Evolutionary conservation across 2,888 invertebrate genomes (phyloP), one percentile per base, ranked within the genome.

Genomic region (Dusona sp.): DNA sequence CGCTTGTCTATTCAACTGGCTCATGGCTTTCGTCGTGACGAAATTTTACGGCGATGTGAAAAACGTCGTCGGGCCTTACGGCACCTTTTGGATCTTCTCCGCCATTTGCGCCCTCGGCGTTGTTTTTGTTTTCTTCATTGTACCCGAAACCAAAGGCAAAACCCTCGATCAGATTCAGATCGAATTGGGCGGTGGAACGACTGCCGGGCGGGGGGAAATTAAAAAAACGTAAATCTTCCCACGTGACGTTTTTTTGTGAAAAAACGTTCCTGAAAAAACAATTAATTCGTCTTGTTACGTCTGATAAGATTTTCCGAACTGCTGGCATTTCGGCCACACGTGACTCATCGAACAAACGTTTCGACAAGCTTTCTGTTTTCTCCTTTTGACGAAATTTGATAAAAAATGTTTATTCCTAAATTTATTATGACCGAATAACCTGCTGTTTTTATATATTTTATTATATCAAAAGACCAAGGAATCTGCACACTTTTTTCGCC

Each of bases 1-100:
- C 36, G 97, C 97, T 1, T 97, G 97, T 33, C 96, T 98, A 0
- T 95, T 97, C 75, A 98, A 98, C 93, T 98, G 98, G 98, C 93
- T 97, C 22, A 95, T 97, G 89, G 97, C 97, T 65, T 98, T 98
- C 93, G 91, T 97, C 0, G 97, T 98, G 0, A 98, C 98, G 0
- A 97, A 97, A 90, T 96, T 96, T 38, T 98, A 97, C 89, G 94
- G 94, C 54, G 95, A 96, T 38, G 90, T 97, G 77, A 96, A 95
- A 67, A 79, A 86, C 0, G 92, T 95, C 0, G 94, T 97, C 36
- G 96, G 96, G 0, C 92, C 94, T 0, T 96, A 96, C 54, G 95
- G 95, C 86, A 96, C 97, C 42, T 98, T 97, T 93, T 97, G 97
- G 96, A 93, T 97, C 61, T 98, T 97, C 91, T 95, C 97, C 0